Evolutionary conservation across 2,797 vertebrate species (phyloP).

Genomic region (Botia almorhae): DNA sequence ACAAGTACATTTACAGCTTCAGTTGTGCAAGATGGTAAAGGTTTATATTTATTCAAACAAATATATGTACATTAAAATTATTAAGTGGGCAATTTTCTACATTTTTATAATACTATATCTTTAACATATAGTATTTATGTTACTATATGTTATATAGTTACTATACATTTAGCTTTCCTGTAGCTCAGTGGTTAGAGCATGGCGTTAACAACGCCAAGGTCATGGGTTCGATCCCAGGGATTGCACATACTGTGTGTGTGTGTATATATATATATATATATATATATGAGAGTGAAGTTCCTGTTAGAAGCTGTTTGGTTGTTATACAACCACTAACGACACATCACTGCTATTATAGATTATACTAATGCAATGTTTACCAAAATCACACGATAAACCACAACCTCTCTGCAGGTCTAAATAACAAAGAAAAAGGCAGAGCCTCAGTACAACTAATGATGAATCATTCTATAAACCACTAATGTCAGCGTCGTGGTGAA

Average conservation of each 20-base stretch:
- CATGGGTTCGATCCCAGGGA: too few species aligned
- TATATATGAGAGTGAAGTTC: neutral
- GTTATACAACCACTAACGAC: slow-evolving; percentile 4
- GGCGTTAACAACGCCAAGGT: too few species aligned
- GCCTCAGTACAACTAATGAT: neutral
- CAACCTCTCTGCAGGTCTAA: slow-evolving; percentile 5
- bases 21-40: neutral
- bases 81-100: neutral
- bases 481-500: neutral
- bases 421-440: neutral
- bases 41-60: neutral
- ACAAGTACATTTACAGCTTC: too few species aligned
- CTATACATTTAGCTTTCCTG: too few species aligned
- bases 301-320: slow-evolving; percentile 7
- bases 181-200: too few species aligned
- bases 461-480: slow-evolving; percentile 25
- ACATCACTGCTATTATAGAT: neutral
- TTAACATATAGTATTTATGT: too few species aligned
- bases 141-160: too few species aligned
- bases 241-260: too few species aligned
- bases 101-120: neutral
- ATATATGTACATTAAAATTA: neutral
- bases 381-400: slow-evolving; percentile 23
- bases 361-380: slow-evolving; percentile 12
- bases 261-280: too few species aligned